Evolutionary conservation across 2,113 vertebrate genomes (phyloP), one percentile per base, ranked within the genome.

Genomic region (Pluvianellus socialis): DNA sequence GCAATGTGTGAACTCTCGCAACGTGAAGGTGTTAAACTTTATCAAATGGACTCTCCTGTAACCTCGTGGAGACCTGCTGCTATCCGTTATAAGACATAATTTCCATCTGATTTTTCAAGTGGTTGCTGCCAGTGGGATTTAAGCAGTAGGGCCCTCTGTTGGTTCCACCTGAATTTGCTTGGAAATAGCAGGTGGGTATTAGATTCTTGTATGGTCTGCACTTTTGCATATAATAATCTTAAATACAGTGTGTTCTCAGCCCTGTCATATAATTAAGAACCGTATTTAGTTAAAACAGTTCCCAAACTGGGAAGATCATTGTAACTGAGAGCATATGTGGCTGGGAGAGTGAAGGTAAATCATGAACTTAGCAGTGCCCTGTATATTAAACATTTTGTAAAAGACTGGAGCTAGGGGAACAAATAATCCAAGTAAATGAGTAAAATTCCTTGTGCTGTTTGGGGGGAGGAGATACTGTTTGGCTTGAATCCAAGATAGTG

Each of bases 1-100:
- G 73, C 95, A 96, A 95, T 49, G 86, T 95, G 97, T 90, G 89
- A 97, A 94, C 66, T 95, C 76, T 79, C 9, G 4, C 71, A 75
- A 83, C 0, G 2, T 59, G 74, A 85, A 96, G 84, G 92, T 91
- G 90, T 93, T 94, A 96, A 96, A 94, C 56, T 95, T 97, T 73
- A 73, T 89, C 91, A 91, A 79, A 90, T 91, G 92, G 89, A 45
- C 79, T 91, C 52, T 93, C 56, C 70, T 94, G 91, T 47, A 82
- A 72, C 44, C 91, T 97, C 79, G 80, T 45, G 70, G 94, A 94
- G 62, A 94, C 79, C 77, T 94, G 88, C 80, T 92, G 91, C 55
- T 96, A 86, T 59, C 80, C 79, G 86, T 93, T 91, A 86, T 9
- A 95, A 42, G 87, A 92, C 96, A 87, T 85, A 44, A 92, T 95